phyloP scores from a whole-genome alignment of 2,888 invertebrate genomes.

The Parthenolecanium corni region DNA sequence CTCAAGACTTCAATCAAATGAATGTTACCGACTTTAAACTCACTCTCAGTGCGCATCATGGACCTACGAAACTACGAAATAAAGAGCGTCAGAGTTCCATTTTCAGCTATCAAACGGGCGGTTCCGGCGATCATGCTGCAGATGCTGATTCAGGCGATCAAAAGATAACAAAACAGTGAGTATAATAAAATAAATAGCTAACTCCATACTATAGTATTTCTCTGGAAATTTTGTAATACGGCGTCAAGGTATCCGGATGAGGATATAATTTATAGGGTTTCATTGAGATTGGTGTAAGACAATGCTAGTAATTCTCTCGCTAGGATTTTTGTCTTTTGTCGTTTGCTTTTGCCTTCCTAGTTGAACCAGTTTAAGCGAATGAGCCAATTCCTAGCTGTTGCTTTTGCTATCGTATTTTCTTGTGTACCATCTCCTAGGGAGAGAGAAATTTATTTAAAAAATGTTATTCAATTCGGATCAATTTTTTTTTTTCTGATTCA shows the following conservation, averaged over 20 bases:
- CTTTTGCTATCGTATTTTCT: too few relatives aligned
- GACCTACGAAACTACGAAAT: conserved; percentile 11
- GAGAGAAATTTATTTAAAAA: too few relatives aligned
- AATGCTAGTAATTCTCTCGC: too few relatives aligned
- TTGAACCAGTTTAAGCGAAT: too few relatives aligned
- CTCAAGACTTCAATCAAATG: not conserved
- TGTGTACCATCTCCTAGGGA: too few relatives aligned
- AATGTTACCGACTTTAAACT: conserved; percentile 16
- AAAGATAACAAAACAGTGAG: conserved; percentile 24
- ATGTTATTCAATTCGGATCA: too few relatives aligned
- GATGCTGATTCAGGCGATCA: conserved; percentile 3
- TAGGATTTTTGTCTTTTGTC: too few relatives aligned
- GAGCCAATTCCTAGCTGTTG: too few relatives aligned
- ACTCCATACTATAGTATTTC: not conserved
- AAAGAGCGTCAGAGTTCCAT: conserved; percentile 8
- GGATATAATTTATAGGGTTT: too few relatives aligned
- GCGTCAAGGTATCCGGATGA: too few relatives aligned
- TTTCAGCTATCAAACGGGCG: conserved; percentile 13
- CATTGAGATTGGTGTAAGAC: too few relatives aligned
- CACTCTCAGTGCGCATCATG: conserved; percentile 5
- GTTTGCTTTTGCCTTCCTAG: too few relatives aligned
- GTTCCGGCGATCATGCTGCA: not conserved
- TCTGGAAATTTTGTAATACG: not conserved
- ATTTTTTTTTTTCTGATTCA: not conserved
- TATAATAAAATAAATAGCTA: not conserved